Percentiles rank a stretch among this genome's conserved stretches.
Conservation (phyloP, 2,797 vertebrate genomes). For the Pseudomugil tenellus region DNA sequence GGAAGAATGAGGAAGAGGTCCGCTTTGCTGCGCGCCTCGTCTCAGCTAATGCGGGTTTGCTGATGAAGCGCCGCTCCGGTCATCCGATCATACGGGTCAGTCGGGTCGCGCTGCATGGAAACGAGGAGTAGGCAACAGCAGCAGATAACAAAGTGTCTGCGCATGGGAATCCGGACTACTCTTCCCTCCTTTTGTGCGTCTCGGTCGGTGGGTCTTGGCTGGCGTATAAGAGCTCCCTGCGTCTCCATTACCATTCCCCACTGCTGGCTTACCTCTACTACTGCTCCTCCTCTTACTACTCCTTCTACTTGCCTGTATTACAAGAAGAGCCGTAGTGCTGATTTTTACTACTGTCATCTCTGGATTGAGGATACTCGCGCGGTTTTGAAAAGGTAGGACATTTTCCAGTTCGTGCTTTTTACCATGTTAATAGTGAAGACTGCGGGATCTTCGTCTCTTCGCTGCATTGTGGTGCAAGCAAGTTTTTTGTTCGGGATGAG, state of each 20-base stretch:
- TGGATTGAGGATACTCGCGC: conserved; percentile 42
- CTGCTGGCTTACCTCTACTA: conserved; percentile 65
- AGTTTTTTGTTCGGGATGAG: conserved; percentile 26
- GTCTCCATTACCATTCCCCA: conserved; percentile 68
- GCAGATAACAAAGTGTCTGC: conserved; percentile 50
- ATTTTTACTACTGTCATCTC: conserved; percentile 38
- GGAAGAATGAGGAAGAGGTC: conserved; percentile 86
- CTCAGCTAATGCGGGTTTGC: conserved; percentile 78
- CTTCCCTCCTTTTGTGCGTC: conserved; percentile 65
- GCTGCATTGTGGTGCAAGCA: conserved; percentile 25
- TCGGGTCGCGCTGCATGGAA: conserved; percentile 66
- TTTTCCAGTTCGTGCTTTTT: conserved; percentile 24
- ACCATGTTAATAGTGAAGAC: neutral
- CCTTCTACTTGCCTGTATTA: conserved; percentile 36
- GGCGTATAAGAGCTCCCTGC: conserved; percentile 78
- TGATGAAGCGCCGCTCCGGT: conserved; percentile 77
- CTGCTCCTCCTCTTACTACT: conserved; percentile 48
- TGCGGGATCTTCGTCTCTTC: conserved; percentile 11
- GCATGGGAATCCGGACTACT: conserved; percentile 78
- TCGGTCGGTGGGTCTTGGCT: conserved; percentile 68
- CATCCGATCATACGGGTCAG: conserved; percentile 77
- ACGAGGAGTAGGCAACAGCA: conserved; percentile 59
- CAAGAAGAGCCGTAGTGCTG: conserved; percentile 31
- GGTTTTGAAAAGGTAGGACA: conserved; percentile 72
- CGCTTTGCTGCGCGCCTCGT: conserved; percentile 69